Percentiles rank a stretch among this genome's conserved stretches.
Evolutionary conservation across 2,797 vertebrate genomes (phyloP).

Genomic region (Bradypodion pumilum): DNA sequence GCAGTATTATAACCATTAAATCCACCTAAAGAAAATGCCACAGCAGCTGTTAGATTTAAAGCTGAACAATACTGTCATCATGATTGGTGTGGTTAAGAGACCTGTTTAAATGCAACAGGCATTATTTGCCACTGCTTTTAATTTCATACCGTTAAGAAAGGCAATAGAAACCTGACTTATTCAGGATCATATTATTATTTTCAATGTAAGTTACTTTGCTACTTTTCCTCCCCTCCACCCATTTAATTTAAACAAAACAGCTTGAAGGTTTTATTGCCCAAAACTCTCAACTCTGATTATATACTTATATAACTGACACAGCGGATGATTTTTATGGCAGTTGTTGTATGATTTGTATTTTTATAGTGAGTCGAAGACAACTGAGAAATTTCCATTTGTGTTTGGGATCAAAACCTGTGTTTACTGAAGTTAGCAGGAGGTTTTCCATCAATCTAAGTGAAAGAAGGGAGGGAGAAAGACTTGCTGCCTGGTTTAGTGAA

Average conservation of each 20-base stretch:
- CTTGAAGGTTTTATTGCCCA: neutral
- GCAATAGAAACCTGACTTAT: conserved; percentile 28
- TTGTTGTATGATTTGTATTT: conserved; percentile 32
- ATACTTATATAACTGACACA: conserved; percentile 28
- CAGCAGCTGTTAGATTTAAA: conserved; percentile 13
- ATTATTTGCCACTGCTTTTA: conserved; percentile 37
- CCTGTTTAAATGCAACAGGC: conserved; percentile 28
- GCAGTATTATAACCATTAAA: conserved; percentile 27
- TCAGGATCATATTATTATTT: conserved; percentile 21
- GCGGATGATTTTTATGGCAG: conserved; percentile 29
- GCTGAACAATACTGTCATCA: conserved; percentile 30
- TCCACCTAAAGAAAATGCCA: conserved; percentile 14
- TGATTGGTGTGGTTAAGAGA: conserved; percentile 17
- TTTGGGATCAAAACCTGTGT: conserved; percentile 50
- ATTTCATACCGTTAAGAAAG: conserved; percentile 25
- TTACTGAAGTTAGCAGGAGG: conserved; percentile 59
- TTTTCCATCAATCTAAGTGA: conserved; percentile 63
- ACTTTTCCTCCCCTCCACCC: neutral
- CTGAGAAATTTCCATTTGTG: conserved; percentile 37
- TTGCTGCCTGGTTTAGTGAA: conserved; percentile 42
- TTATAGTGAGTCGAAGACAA: conserved; percentile 43
- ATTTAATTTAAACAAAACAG: conserved; percentile 25
- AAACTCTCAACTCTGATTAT: conserved; percentile 42
- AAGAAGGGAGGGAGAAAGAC: conserved; percentile 7
- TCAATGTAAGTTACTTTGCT: conserved; percentile 17